phyloP scores from a whole-genome alignment of 2,113 vertebrate species.

The Anguilla rostrata region DNA sequence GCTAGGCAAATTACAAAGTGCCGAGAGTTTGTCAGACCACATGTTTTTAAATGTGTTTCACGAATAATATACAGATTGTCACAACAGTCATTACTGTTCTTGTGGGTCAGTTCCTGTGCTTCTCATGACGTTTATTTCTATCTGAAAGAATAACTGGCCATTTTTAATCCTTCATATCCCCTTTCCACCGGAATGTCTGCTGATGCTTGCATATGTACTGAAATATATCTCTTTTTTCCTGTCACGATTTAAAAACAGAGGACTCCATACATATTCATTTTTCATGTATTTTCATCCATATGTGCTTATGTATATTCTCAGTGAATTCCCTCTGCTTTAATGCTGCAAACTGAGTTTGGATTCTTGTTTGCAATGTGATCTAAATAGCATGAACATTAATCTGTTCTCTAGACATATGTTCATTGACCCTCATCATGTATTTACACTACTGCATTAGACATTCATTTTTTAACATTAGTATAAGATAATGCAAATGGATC shows the following conservation, averaged over 20 bases:
- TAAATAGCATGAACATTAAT: background rate
- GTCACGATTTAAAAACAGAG: background rate
- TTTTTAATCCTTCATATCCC: background rate
- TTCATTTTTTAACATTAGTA: background rate
- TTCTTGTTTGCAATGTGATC: background rate
- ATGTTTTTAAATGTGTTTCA: conserved; percentile 40
- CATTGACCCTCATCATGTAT: too few species aligned
- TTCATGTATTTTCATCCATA: background rate
- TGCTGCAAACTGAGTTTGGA: background rate
- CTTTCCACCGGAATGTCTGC: background rate
- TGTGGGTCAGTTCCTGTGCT: background rate
- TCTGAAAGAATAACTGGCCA: background rate
- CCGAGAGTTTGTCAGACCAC: conserved; percentile 46
- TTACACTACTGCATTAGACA: background rate
- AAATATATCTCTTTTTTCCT: background rate
- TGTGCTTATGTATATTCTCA: background rate
- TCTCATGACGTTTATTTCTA: background rate
- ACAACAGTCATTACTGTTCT: background rate
- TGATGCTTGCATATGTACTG: background rate
- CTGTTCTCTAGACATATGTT: too few species aligned
- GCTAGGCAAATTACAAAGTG: conserved; percentile 58
- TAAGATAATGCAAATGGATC: background rate
- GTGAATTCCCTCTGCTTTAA: background rate
- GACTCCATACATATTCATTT: background rate
- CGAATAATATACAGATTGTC: conserved; percentile 14